Base-by-base conservation (phyloP, 2,113 vertebrate genomes). In the Theristicus caerulescens region DNA sequence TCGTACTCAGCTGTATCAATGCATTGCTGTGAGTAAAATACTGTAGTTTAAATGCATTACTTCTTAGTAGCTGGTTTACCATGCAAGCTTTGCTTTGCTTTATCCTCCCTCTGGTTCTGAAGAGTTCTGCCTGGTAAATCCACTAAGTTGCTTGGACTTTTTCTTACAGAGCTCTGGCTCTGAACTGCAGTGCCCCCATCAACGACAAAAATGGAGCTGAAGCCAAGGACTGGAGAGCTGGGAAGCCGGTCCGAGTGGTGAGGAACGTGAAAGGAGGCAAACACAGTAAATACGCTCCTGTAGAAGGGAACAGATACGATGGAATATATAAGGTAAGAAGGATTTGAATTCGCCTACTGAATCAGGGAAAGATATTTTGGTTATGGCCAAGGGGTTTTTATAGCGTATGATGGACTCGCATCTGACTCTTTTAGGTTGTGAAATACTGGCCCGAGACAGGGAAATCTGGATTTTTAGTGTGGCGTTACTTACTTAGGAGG, bases 381-480 rank as follows among this genome's bases (percentile, higher is more conserved):
- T 52, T 61, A 3, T 16, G 36, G 66, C 22, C 26, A 6, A 3
- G 29, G n/a, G 19, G 13, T 32, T 42, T 42, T 17, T 12, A 3
- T 10, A 34, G 26, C 0, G 9, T 8, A 1, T 55, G 13, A 46
- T 29, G 44, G 42, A 4, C 36, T 26, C 7, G 52, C 19, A 19
- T 62, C 11, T 87, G 78, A 3, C 25, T 58, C 14, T 14, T 26
- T 1, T 80, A 99, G 99, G 98, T 99, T 4, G 99, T 98, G 40
- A 99, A 99, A 90, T 99, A 99, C 94, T 99, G 99, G 99, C 99
- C 99, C 0, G 99, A 99, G 84, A 99, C 98, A 2, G 99, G 99
- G 5, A 99, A 99, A 73, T 99, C 99, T 2, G 99, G 99, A 9
- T 99, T 99, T 91, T 88, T 99, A 5, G 99, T 99, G 19, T 99